Conservation (phyloP, 2,797 vertebrate genomes). For the Zenarchopterus dispar region DNA sequence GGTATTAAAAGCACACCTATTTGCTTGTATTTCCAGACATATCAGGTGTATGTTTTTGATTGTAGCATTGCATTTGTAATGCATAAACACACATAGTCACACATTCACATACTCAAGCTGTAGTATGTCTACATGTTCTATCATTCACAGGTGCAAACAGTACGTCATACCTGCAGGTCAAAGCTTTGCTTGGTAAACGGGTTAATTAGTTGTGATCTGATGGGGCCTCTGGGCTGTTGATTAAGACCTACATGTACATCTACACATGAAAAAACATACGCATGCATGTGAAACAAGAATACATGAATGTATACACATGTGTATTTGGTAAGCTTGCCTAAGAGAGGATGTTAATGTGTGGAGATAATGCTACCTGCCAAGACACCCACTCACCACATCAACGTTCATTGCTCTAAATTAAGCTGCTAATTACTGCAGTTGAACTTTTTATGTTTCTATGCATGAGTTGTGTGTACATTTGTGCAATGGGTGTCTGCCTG, state of each 20-base stretch:
- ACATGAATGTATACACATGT: slow-evolving; percentile 29
- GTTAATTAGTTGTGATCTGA: slow-evolving; percentile 63
- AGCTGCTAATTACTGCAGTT: slow-evolving; percentile 77
- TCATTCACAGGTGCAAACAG: slow-evolving; percentile 35
- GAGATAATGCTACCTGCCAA: slow-evolving; percentile 72
- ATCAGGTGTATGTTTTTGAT: no score
- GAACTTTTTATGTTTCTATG: slow-evolving; percentile 62
- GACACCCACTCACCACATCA: slow-evolving; percentile 65
- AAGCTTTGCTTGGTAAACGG: slow-evolving; percentile 69
- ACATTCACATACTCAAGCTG: slow-evolving; percentile 25
- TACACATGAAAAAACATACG: not conserved
- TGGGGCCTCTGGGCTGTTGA: slow-evolving; percentile 59
- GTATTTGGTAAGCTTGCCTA: slow-evolving; percentile 55
- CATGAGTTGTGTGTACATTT: slow-evolving; percentile 27
- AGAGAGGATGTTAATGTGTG: slow-evolving; percentile 67
- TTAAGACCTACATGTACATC: slow-evolving; percentile 31
- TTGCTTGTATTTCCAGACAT: no score
- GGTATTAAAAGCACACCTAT: no score
- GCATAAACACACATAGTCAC: slow-evolving; percentile 9
- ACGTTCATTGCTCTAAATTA: slow-evolving; percentile 77
- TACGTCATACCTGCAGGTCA: slow-evolving; percentile 60
- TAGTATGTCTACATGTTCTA: slow-evolving; percentile 53
- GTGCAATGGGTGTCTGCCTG: slow-evolving; percentile 8
- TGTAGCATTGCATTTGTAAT: no score
- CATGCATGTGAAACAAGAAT: slow-evolving; percentile 3